Evolutionary conservation across 2,113 vertebrate genomes (phyloP).

Genomic region (Oreotrochilus melanogaster): DNA sequence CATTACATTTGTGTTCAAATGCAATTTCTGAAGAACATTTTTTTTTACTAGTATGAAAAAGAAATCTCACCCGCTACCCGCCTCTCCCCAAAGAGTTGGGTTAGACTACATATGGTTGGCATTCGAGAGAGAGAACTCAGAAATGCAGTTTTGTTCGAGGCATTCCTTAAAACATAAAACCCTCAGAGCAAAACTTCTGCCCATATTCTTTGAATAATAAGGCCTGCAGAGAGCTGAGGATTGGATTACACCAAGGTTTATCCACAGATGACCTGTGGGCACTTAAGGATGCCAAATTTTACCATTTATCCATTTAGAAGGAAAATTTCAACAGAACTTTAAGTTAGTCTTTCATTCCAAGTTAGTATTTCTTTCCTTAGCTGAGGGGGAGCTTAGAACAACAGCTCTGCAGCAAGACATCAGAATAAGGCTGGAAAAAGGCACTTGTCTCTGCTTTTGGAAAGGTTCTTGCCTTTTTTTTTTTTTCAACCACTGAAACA

Average conservation of each 20-base stretch:
- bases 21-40: not conserved
- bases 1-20: not conserved
- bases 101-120: conserved; percentile 5
- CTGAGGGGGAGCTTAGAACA: not conserved
- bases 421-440: not conserved
- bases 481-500: not conserved
- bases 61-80: not conserved
- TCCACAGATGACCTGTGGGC: not conserved
- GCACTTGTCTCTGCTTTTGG: not conserved
- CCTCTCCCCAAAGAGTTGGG: not conserved
- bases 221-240: not conserved
- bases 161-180: not conserved
- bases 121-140: not conserved
- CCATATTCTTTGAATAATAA: not conserved
- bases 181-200: not conserved
- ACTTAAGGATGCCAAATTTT: not conserved
- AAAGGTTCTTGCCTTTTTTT: not conserved
- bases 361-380: not conserved
- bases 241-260: not conserved
- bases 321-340: not conserved
- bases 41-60: not conserved
- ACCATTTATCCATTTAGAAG: not conserved
- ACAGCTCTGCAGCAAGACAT: not conserved
- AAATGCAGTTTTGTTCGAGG: not conserved
- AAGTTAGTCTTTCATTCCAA: too few relatives aligned